These are phyloP conservation scores for Spodoptera picta DNA, from an alignment of 2,888 invertebrate genomes.

Conservation along the genomic window DNA sequence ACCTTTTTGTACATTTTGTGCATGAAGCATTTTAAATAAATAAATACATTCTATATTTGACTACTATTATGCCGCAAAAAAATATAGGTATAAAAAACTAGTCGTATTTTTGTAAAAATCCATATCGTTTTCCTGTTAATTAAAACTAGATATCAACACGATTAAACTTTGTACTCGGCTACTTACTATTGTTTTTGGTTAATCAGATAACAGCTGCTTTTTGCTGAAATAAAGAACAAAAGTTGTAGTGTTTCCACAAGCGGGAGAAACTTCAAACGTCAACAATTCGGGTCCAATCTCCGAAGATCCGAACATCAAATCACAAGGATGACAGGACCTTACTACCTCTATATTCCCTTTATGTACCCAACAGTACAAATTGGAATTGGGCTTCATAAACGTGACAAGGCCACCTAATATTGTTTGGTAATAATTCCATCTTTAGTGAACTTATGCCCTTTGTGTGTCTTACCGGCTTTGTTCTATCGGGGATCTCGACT, in stretches of 20 bases:
- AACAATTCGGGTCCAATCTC: slow-evolving; percentile 1
- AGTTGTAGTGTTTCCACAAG: no score
- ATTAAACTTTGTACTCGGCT: no score
- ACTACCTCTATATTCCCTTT: slow-evolving; percentile 5
- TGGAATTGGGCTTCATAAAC: slow-evolving; percentile 33
- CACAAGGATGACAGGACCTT: slow-evolving; percentile 9
- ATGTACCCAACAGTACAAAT: slow-evolving; percentile 30
- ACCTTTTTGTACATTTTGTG: no score
- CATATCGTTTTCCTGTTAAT: no score
- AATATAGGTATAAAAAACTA: no score
- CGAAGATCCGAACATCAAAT: slow-evolving; percentile 11
- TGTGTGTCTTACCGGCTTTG: slow-evolving; percentile 25
- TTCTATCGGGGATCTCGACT: slow-evolving; percentile 33
- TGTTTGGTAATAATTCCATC: slow-evolving; percentile 32
- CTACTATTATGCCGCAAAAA: background rate
- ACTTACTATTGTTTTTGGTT: no score
- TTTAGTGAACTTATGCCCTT: slow-evolving; percentile 30
- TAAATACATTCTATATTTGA: background rate
- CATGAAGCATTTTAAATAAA: no score
- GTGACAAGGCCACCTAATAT: slow-evolving; percentile 37
- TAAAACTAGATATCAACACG: no score
- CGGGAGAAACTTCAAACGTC: background rate
- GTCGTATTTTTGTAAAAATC: no score
- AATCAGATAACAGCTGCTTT: no score
- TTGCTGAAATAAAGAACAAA: no score